phyloP scores from a whole-genome alignment of 2,888 invertebrate genomes.

The Athripsodes cinereus region DNA sequence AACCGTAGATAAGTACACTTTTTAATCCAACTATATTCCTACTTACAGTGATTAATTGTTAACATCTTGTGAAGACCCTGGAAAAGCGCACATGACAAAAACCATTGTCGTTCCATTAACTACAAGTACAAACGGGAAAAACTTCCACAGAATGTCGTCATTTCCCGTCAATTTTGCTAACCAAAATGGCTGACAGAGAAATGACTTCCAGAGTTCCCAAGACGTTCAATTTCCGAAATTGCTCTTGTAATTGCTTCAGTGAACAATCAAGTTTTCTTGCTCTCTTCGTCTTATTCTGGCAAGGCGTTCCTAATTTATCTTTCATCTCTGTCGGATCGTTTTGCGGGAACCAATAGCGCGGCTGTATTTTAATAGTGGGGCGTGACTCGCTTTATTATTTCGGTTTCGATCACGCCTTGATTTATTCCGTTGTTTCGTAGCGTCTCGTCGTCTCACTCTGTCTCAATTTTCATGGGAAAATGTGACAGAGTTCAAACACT shows the following conservation, averaged over 20 bases:
- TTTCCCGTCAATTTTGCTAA: constrained; percentile 18
- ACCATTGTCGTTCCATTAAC: not conserved
- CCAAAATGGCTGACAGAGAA: constrained; percentile 21
- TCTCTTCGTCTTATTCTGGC: constrained; percentile 7
- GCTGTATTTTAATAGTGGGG: constrained; percentile 20
- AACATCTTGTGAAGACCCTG: not conserved
- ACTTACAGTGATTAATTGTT: too few relatives aligned
- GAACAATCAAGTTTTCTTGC: constrained; percentile 14
- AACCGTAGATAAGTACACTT: too few relatives aligned
- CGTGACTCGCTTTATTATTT: constrained; percentile 21
- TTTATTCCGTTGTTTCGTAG: constrained; percentile 14
- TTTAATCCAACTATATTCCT: too few relatives aligned
- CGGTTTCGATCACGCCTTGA: constrained; percentile 22
- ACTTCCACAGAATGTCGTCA: constrained; percentile 11
- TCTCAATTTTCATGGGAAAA: not conserved
- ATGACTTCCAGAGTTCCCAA: constrained; percentile 11
- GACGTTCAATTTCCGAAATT: constrained; percentile 19
- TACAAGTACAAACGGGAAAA: not conserved
- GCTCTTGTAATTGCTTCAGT: constrained; percentile 19
- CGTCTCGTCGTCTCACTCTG: constrained; percentile 4
- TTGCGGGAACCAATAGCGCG: constrained; percentile 18
- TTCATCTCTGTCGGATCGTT: constrained; percentile 19
- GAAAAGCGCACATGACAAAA: constrained; percentile 1
- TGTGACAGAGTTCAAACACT: not conserved
- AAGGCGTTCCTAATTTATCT: constrained; percentile 13